Base-by-base conservation (phyloP, 2,888 invertebrate genomes). In the Eristalinus aeneus region DNA sequence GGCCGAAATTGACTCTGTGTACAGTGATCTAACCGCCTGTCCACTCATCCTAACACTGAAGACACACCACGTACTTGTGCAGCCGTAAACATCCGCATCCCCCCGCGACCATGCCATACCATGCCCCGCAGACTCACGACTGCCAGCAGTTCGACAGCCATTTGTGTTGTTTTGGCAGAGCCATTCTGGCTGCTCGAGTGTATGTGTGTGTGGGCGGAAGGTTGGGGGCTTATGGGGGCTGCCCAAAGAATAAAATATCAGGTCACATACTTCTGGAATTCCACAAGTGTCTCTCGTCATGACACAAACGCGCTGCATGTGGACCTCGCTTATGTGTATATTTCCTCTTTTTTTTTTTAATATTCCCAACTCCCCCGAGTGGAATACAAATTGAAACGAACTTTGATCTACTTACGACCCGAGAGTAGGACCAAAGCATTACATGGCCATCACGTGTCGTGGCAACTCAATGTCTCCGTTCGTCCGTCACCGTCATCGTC, bases 391-490 rank as follows among this genome's bases (percentile, higher is more conserved):
- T 81, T 76, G 81, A 86, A 86, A 86, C 39, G 77, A 86, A 86
- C 85, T 86, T 86, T 86, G 85, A 86, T 86, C 85, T 86, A 77
- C 73, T 81, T 77, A 68, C 72, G 85, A 86, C 85, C 85, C 81
- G 34, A 77, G 69, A 76, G 64, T 69, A 77, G n/a, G 63, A 69
- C 75, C 68, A 22, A 85, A 73, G 72, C 81, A 81, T 85, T 75
- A 75, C 75, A 72, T 74, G 74, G 61, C 71, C 65, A 72, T 79
- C 76, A 80, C 80, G 75, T 76, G 80, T 83, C 69, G 74, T 82
- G 74, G 73, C 78, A 86, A 86, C 86, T 86, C 69, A 74, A 82
- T 54, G 65, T 81, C 81, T 53, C 71, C 71, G 64, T 75, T 71
- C 65, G 65, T 76, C 61, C 72, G 53, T 77, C 72, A 73, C 39